Base-by-base conservation (phyloP, 2,888 invertebrate genomes). In the Leucophenga maculata region DNA sequence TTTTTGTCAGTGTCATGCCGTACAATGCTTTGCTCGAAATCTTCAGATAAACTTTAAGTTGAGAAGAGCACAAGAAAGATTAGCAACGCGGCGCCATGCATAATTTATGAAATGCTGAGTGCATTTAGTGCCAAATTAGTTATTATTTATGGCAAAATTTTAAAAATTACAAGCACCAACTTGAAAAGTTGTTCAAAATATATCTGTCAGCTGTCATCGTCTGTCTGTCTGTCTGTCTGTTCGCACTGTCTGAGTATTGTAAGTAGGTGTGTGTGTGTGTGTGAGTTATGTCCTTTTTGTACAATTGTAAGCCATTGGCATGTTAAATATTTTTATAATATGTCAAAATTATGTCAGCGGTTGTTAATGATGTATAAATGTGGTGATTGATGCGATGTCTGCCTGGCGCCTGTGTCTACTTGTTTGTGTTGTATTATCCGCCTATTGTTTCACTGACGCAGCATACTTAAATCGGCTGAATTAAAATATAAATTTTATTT, bases 351-450 rank as follows among this genome's bases (percentile, higher is more conserved):
- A 78, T 76, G 76, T 75, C 76, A 67, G 71, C 75, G 76, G 74
- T 76, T 77, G 79, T 79, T 81, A 79, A 82, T 84, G 79, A 84
- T 73, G 77, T 79, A 75, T 78, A 76, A 83, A 83, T 77, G 75
- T 81, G 81, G 75, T 81, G 81, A 81, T 84, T 77, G 76, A 84
- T 84, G 83, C 65, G 59, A 50, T 65, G n/a, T n/a, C n/a, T n/a
- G n/a, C n/a, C n/a, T n/a, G n/a, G n/a, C 76, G 73, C 39, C 22
- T 72, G 65, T 67, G 46, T n/a, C 1, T 4, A 57, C 32, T 66
- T 62, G 55, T 52, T 57, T 67, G 60, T 68, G 69, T 26, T 26
- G 31, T 31, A 68, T 26, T 26, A 31, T 31, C 31, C 8, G 16
- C 11, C 3, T 54, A 62, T 52, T 57, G 31, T 44, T 48, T 11